Percentiles rank a stretch among this genome's conserved stretches.
Evolutionary conservation across 1,140 invertebrate species (phyloP).

Genomic region (Cheumatopsyche charites): DNA sequence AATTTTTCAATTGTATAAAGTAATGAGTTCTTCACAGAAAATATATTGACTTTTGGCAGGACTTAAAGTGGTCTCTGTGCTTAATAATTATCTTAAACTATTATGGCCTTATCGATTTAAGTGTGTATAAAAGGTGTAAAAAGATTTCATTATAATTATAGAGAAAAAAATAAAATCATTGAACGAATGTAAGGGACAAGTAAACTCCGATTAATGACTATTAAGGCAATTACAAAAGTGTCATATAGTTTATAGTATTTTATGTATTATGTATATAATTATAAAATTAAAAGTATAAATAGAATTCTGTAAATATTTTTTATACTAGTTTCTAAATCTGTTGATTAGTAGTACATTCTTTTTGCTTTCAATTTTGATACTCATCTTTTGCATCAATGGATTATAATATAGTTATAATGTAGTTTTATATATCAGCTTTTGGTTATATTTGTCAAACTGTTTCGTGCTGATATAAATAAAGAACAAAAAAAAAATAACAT

Average conservation of each 20-base stretch:
- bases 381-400: constrained; percentile 20
- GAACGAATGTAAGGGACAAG: background rate
- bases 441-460: background rate
- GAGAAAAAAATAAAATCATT: constrained; percentile 30
- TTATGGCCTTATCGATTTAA: constrained; percentile 44
- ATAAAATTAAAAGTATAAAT: constrained; percentile 3
- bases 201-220: constrained; percentile 1
- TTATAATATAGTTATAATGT: constrained; percentile 6
- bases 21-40: constrained; percentile 36
- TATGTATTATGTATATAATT: constrained; percentile 5
- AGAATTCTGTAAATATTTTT: constrained; percentile 29
- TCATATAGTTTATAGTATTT: constrained; percentile 20
- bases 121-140: constrained; percentile 33
- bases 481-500: no score
- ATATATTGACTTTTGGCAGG: constrained; percentile 46
- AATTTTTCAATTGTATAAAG: no score
- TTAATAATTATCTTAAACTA: constrained; percentile 30
- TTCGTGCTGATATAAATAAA: background rate
- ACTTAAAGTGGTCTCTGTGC: constrained; percentile 26
- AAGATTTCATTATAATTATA: background rate
- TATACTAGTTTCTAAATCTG: constrained; percentile 32
- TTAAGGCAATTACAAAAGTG: constrained; percentile 28
- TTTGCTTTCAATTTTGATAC: constrained; percentile 30
- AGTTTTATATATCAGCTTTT: background rate
- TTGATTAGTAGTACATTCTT: constrained; percentile 30